Evolutionary conservation across 2,888 invertebrate genomes (phyloP).

Genomic region (Eupithecia pulchellata): DNA sequence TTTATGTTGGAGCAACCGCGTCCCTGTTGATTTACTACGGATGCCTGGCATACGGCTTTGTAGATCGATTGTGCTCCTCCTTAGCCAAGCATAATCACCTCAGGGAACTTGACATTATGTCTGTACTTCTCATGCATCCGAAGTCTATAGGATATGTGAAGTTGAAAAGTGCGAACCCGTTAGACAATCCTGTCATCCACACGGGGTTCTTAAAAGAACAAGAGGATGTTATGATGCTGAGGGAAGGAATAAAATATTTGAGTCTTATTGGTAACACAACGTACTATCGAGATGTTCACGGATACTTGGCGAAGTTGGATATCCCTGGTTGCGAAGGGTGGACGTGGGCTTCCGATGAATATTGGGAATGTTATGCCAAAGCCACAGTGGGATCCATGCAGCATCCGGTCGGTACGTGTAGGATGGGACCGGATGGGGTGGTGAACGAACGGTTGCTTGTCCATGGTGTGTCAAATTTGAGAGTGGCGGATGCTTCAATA

Average conservation of each 20-base stretch:
- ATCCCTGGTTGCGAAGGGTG: conserved; percentile 82
- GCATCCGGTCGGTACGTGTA: conserved; percentile 84
- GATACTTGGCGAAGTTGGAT: conserved; percentile 55
- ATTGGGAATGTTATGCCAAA: conserved; percentile 87
- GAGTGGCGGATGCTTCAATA: conserved; percentile 73
- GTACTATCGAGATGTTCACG: conserved; percentile 59
- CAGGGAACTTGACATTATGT: conserved; percentile 59
- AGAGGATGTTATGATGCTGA: conserved; percentile 56
- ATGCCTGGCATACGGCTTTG: conserved; percentile 53
- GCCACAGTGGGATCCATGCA: conserved; percentile 85
- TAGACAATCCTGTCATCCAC: conserved; percentile 67
- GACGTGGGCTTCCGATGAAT: conserved; percentile 82
- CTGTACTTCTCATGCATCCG: conserved; percentile 64
- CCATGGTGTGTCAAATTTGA: conserved; percentile 59
- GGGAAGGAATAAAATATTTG: conserved; percentile 64
- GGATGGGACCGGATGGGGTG: conserved; percentile 70
- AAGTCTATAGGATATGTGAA: conserved; percentile 67
- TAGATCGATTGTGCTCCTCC: conserved; percentile 56
- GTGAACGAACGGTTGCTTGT: conserved; percentile 70
- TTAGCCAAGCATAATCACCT: conserved; percentile 57
- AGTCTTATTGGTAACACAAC: conserved; percentile 59
- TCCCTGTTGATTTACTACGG: conserved; percentile 54
- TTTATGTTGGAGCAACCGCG: conserved; percentile 64
- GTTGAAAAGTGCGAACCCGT: conserved; percentile 63
- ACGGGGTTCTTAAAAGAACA: conserved; percentile 64